A percentile compares a stretch with the other conserved stretches of the same genome.
Evolutionary conservation across 2,113 vertebrate genomes (phyloP).

Genomic region (Isurus oxyrinchus): DNA sequence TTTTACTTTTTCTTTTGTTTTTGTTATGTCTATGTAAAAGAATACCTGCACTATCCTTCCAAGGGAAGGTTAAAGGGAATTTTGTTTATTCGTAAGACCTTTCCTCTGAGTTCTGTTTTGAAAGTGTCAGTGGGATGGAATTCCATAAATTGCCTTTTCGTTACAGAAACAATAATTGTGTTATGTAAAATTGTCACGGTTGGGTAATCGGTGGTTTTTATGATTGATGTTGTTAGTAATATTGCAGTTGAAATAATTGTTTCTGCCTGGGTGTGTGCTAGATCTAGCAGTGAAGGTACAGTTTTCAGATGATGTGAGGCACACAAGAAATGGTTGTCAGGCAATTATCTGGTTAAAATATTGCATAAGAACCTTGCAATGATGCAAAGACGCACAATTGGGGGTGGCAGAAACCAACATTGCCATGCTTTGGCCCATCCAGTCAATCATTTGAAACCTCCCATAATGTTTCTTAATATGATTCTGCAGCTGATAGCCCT

Average conservation of each 20-base stretch:
- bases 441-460: neutral
- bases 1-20: neutral
- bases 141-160: neutral
- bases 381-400: neutral
- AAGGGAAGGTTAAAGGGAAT: neutral
- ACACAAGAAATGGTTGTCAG: neutral
- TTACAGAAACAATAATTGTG: neutral
- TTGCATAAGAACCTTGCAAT: neutral
- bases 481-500: neutral
- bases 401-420: neutral
- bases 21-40: neutral
- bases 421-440: neutral
- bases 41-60: neutral
- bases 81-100: neutral
- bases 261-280: conserved; percentile 2
- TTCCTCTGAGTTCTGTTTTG: neutral
- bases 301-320: neutral
- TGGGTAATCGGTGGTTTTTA: neutral
- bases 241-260: neutral
- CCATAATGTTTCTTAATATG: neutral
- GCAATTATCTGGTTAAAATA: neutral
- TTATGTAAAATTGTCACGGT: neutral
- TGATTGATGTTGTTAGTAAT: neutral
- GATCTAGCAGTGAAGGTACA: neutral
- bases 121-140: neutral